phyloP scores from a whole-genome alignment of 2,888 invertebrate genomes.

The Ypsolopha scabrella region DNA sequence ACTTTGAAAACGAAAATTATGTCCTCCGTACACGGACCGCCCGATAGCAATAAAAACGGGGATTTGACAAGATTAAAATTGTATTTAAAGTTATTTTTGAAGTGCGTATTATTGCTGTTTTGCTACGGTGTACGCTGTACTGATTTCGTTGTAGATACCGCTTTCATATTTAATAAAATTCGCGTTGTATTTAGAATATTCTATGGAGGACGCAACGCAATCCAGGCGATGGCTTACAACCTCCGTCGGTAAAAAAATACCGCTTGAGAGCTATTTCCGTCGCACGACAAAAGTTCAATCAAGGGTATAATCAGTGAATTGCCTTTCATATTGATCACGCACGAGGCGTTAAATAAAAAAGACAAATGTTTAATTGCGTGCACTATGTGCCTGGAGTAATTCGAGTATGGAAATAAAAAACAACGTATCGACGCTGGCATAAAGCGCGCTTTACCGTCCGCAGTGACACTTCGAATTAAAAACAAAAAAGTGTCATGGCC shows the following conservation, averaged over 20 bases:
- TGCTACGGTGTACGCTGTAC: constrained; percentile 29
- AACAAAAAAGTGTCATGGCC: constrained; percentile 40
- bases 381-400: constrained; percentile 9
- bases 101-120: constrained; percentile 63
- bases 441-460: constrained; percentile 24
- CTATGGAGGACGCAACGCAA: constrained; percentile 21
- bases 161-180: not conserved
- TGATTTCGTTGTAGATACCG: not conserved
- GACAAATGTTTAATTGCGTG: not conserved
- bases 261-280: not conserved
- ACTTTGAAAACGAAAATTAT: constrained; percentile 62
- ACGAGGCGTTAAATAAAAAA: constrained; percentile 6
- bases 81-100: constrained; percentile 65
- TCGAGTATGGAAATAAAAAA: constrained; percentile 14
- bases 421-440: constrained; percentile 25
- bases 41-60: constrained; percentile 60
- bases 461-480: constrained; percentile 34
- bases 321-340: not conserved
- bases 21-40: constrained; percentile 38
- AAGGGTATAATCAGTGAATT: constrained; percentile 9
- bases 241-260: not conserved
- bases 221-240: constrained; percentile 17
- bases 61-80: constrained; percentile 70
- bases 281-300: constrained; percentile 13
- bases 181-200: not conserved